phyloP scores from a whole-genome alignment of 2,113 vertebrate genomes.

The Cephalopholis sonnerati region DNA sequence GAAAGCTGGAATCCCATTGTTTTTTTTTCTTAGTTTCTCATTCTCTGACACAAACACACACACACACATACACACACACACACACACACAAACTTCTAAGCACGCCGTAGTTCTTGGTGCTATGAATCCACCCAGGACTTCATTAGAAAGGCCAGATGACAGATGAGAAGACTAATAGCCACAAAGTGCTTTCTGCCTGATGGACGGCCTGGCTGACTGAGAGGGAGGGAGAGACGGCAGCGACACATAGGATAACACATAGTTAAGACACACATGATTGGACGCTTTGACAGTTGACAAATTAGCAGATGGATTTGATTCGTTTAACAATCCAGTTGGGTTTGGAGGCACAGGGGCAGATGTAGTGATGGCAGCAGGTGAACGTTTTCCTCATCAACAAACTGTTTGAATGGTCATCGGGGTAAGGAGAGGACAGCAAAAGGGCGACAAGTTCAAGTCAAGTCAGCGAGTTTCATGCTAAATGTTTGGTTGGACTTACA shows the following conservation, averaged over 20 bases:
- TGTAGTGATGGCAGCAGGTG: background rate
- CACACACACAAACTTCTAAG: constrained; percentile 12
- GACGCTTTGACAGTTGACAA: constrained; percentile 38
- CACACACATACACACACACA: constrained; percentile 18
- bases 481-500: background rate
- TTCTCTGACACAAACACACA: constrained; percentile 17
- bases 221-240: constrained; percentile 12
- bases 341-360: constrained; percentile 22
- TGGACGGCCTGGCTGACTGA: constrained; percentile 37
- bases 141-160: constrained; percentile 75
- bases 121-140: constrained; percentile 76
- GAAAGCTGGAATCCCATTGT: constrained; percentile 4
- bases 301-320: constrained; percentile 55
- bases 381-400: constrained; percentile 24
- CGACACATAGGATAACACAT: constrained; percentile 18
- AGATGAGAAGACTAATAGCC: constrained; percentile 74
- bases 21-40: background rate
- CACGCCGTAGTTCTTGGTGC: constrained; percentile 6
- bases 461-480: background rate
- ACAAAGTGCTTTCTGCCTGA: constrained; percentile 68
- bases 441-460: background rate
- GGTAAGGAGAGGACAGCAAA: no score
- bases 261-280: constrained; percentile 40
- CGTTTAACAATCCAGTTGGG: constrained; percentile 14
- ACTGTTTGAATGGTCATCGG: background rate